A percentile compares a stretch with the other conserved stretches of the same genome.
These are phyloP conservation scores for Strigamia crassipes DNA, from an alignment of 2,888 invertebrate genomes.

Conservation along the genomic window DNA sequence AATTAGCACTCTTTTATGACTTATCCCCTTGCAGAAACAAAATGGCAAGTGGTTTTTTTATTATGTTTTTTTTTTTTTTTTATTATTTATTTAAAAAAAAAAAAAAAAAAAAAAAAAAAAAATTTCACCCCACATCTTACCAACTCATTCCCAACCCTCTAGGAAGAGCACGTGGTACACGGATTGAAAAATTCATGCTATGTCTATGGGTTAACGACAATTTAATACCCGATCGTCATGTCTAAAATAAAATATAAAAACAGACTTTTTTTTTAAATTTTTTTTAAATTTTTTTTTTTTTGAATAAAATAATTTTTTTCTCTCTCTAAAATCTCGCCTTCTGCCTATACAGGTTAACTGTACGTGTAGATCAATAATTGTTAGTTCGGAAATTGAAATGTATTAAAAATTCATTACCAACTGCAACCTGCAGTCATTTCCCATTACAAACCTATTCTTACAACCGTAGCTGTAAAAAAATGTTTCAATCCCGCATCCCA, in stretches of 20 bases:
- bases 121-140: neutral
- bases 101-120: constrained; percentile 6
- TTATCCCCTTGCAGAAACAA: neutral
- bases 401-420: neutral
- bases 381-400: neutral
- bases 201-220: constrained; percentile 49
- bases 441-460: too few species aligned
- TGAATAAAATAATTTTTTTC: too few species aligned
- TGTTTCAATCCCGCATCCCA: neutral
- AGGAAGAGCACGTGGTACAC: neutral
- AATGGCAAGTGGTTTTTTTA: neutral
- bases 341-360: neutral
- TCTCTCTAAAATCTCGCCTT: too few species aligned
- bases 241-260: neutral
- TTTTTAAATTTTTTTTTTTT: neutral
- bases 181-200: constrained; percentile 50
- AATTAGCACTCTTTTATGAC: constrained; percentile 39
- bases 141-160: neutral
- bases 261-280: neutral
- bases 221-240: constrained; percentile 46
- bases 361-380: neutral
- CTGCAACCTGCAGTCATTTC: neutral
- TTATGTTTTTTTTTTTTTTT: neutral
- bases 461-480: too few species aligned
- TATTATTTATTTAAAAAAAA: too few species aligned